Evolutionary conservation across 2,797 vertebrate genomes (phyloP).

Genomic region (Acrossocheilus fasciatus): DNA sequence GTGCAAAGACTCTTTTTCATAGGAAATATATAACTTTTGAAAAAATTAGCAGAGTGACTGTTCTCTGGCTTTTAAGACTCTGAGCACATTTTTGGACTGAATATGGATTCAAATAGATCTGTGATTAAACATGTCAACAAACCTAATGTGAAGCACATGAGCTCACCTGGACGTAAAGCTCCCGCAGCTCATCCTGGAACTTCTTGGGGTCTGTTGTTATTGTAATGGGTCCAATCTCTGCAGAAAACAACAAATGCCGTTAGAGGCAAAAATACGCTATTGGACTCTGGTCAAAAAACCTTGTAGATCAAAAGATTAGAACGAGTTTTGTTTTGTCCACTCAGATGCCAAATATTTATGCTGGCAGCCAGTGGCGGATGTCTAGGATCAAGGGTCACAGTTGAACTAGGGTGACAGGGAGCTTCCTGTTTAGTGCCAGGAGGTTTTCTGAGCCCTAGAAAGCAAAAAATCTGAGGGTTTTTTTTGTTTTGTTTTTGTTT

Average conservation of each 20-base stretch:
- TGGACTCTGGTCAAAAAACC: conserved; percentile 42
- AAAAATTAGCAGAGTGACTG: background rate
- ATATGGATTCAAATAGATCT: background rate
- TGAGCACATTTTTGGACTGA: conserved; percentile 9
- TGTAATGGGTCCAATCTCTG: conserved; percentile 98
- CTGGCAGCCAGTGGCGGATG: conserved; percentile 66
- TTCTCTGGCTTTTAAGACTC: background rate
- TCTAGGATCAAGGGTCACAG: conserved; percentile 68
- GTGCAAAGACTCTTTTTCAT: conserved; percentile 52
- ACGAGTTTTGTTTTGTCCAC: conserved; percentile 58
- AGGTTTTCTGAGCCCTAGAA: background rate
- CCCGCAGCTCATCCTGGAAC: conserved; percentile 96
- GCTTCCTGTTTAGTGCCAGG: conserved; percentile 58
- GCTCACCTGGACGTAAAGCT: conserved; percentile 98
- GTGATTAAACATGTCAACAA: background rate
- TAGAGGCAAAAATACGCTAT: conserved; percentile 36
- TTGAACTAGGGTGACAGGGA: conserved; percentile 59
- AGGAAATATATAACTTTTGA: background rate
- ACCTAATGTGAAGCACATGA: conserved; percentile 18
- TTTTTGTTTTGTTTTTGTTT: background rate
- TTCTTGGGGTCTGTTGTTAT: conserved; percentile 98
- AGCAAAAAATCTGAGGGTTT: background rate
- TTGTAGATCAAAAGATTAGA: conserved; percentile 60
- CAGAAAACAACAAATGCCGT: conserved; percentile 60
- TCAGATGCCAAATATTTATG: conserved; percentile 69